Evolutionary conservation across 2,797 vertebrate species (phyloP).

Genomic region (Pipistrellus pipistrellus): DNA sequence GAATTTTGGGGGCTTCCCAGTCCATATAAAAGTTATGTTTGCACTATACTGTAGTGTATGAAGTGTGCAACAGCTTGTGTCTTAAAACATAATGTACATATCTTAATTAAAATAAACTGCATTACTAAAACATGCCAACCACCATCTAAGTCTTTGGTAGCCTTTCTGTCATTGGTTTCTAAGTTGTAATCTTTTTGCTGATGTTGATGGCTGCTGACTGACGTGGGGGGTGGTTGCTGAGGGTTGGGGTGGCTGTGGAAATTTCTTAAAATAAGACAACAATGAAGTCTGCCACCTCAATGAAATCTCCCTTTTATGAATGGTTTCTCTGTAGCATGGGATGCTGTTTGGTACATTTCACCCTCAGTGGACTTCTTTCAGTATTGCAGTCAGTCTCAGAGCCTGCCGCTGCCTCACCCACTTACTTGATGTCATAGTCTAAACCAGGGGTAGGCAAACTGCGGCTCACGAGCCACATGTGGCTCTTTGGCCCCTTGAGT

Average conservation of each 20-base stretch:
- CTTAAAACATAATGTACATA: neutral
- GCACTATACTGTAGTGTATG: no score
- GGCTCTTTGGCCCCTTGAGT: no score
- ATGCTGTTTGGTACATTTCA: neutral
- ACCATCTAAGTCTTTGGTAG: neutral
- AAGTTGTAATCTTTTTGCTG: neutral
- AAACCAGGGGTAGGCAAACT: neutral
- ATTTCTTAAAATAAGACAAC: neutral
- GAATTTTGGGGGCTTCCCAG: no score
- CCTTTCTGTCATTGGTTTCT: neutral
- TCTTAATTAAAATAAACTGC: neutral
- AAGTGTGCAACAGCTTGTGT: neutral
- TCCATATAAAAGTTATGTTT: neutral
- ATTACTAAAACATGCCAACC: neutral
- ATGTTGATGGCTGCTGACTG: neutral
- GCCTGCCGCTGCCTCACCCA: neutral
- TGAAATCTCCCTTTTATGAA: neutral
- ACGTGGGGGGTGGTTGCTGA: neutral
- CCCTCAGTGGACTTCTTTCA: neutral
- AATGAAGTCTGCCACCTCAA: neutral
- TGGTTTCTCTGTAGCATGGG: neutral
- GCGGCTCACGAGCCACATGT: no score
- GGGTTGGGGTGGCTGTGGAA: neutral
- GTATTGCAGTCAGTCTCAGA: neutral
- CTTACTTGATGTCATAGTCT: neutral